These are phyloP conservation scores for Eidolon dupreanum DNA, from an alignment of 2,797 vertebrate species.

Conservation along the genomic window DNA sequence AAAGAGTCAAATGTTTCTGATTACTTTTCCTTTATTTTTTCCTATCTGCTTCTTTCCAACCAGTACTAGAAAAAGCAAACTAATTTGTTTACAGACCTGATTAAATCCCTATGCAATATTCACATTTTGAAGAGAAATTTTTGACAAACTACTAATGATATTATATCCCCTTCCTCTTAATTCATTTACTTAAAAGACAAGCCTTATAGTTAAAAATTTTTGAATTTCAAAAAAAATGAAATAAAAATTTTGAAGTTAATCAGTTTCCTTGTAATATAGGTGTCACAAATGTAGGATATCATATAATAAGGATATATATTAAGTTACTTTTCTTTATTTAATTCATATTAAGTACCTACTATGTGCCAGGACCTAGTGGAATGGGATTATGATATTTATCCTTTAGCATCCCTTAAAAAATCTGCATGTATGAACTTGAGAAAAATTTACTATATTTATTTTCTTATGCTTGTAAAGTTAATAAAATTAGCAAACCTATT, in stretches of 20 bases:
- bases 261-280: background rate
- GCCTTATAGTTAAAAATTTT: background rate
- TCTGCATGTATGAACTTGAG: background rate
- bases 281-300: background rate
- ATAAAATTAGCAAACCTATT: background rate
- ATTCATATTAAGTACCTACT: background rate
- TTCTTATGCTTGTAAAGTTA: background rate
- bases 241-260: background rate
- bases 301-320: background rate
- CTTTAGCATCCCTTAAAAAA: background rate
- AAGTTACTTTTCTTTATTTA: background rate
- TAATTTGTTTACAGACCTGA: background rate
- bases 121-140: background rate
- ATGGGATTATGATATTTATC: background rate
- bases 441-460: background rate
- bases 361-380: background rate
- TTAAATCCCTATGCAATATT: background rate
- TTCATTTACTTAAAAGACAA: background rate
- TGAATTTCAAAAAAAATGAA: background rate
- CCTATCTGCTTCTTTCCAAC: background rate
- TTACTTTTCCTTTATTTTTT: background rate
- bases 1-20: background rate
- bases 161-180: background rate
- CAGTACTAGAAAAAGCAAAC: background rate
- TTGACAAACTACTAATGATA: background rate